Evolutionary conservation across 92 coral and sea anemone species (phyloP).

Genomic region (Umimayanthus kanabou): DNA sequence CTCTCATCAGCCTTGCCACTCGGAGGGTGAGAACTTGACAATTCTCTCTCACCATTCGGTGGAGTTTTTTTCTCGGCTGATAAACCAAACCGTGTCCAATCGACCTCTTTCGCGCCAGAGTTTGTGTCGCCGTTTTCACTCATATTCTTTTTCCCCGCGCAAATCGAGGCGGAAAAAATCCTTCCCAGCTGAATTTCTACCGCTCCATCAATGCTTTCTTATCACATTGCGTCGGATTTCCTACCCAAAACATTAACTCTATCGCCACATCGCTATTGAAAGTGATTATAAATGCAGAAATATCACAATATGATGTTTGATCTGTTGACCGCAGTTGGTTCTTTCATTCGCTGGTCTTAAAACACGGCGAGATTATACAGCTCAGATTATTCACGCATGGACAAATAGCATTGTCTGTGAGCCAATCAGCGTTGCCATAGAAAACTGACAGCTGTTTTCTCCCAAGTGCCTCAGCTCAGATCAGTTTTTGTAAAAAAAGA

Average conservation of each 20-base stretch:
- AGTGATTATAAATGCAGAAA: conserved; percentile 40
- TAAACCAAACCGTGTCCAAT: conserved; percentile 38
- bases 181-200: conserved; percentile 24
- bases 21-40: conserved; percentile 7
- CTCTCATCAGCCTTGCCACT: not conserved
- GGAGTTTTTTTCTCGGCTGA: conserved; percentile 40
- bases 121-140: conserved; percentile 4
- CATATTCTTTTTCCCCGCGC: conserved; percentile 37
- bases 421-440: conserved; percentile 47
- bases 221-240: conserved; percentile 35
- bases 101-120: conserved; percentile 27
- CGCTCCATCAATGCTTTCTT: conserved; percentile 1
- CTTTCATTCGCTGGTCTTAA: not conserved
- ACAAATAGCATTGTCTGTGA: conserved; percentile 37
- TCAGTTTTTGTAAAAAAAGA: not conserved
- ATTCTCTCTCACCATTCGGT: conserved; percentile 24
- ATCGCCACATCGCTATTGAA: conserved; percentile 28
- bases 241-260: not conserved
- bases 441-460: conserved; percentile 27
- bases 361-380: not conserved
- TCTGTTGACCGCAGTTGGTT: conserved; percentile 19
- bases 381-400: conserved; percentile 21
- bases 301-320: conserved; percentile 29
- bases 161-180: not conserved
- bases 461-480: not conserved